A percentile compares a stretch with the other conserved stretches of the same genome.
Conservation (phyloP, 1,140 invertebrate genomes). For the Apis florea region DNA sequence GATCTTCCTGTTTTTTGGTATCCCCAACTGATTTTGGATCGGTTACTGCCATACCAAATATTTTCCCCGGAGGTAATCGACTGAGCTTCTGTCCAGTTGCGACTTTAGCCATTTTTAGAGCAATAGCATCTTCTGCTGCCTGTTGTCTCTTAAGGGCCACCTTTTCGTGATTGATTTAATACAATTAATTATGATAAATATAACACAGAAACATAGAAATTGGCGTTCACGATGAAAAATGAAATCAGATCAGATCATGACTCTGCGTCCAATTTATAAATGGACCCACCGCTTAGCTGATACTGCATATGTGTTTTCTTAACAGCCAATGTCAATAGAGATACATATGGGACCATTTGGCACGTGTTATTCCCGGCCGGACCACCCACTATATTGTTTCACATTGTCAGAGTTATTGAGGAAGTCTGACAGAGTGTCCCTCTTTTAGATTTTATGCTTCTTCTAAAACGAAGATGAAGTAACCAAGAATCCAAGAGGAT, state of each 20-base stretch:
- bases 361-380: conserved; percentile 64
- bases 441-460: conserved; percentile 41
- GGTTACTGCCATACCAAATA: conserved; percentile 91
- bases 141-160: conserved; percentile 98
- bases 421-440: conserved; percentile 32
- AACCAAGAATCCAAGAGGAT: background rate
- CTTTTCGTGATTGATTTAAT: conserved; percentile 78
- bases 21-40: conserved; percentile 78
- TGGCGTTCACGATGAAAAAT: background rate
- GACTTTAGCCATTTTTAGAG: conserved; percentile 93
- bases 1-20: background rate
- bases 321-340: conserved; percentile 56
- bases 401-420: conserved; percentile 24
- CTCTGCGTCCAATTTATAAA: conserved; percentile 66
- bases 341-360: conserved; percentile 66
- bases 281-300: conserved; percentile 53
- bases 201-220: background rate
- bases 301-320: conserved; percentile 59
- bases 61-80: conserved; percentile 93
- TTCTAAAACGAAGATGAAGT: background rate
- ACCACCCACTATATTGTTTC: conserved; percentile 67
- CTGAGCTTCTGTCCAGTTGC: conserved; percentile 91
- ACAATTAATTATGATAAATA: background rate
- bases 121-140: conserved; percentile 98
- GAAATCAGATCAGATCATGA: conserved; percentile 43